Evolutionary conservation across 2,113 vertebrate species (phyloP), one percentile per base, ranked within the genome.

Genomic region (Sylvietta virens): DNA sequence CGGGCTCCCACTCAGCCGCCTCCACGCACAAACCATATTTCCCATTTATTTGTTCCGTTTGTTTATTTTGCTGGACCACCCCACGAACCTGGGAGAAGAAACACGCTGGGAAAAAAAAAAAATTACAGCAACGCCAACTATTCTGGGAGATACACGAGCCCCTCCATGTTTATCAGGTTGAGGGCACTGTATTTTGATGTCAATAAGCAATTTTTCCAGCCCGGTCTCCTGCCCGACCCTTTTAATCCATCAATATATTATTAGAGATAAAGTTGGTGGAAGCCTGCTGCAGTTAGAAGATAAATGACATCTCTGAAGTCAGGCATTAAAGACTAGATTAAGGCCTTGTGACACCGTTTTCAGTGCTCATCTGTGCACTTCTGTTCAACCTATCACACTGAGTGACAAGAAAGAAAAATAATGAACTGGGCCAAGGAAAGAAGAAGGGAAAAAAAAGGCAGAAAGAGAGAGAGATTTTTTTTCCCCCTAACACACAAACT

Each of bases 161-260:
- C 98, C 98, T 99, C 99, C 99, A 99, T 99, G 99, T 99, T 99
- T 99, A 99, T 99, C 99, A 99, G 99, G 99, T 99, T 99, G 98
- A 99, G 98, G 99, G 98, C 99, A 99, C 99, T 99, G 99, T 99
- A 99, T 99, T 99, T 99, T 99, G 99, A 99, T 99, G 99, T 99
- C 99, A 99, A 99, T 99, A 99, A 99, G 99, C 99, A 99, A 99
- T 99, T 99, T 99, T 99, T 99, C 99, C 98, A 99, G 99, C 99
- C 99, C 98, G 98, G 98, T 99, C 99, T 99, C 99, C 99, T 99
- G 99, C 98, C 99, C 99, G 99, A 99, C 99, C 99, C 99, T 99
- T 99, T 99, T 99, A 99, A 99, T 99, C 99, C 99, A 99, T 99
- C 99, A 99, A 99, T 99, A 99, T 99, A 99, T 99, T 99, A 99